Evolutionary conservation across 2,113 vertebrate genomes (phyloP).

Genomic region (Xiphophorus maculatus): DNA sequence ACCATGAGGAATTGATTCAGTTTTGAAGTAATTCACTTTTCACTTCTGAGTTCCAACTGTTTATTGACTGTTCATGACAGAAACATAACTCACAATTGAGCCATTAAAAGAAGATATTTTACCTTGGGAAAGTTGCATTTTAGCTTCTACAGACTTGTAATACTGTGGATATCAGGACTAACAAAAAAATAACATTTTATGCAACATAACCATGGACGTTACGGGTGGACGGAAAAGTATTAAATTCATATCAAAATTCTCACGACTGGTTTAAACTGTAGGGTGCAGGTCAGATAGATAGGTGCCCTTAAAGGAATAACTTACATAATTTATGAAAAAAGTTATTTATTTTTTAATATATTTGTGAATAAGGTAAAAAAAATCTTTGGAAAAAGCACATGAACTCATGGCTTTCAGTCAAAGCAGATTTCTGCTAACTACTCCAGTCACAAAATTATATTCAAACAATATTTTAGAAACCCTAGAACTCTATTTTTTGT

Average conservation of each 20-base stretch:
- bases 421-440: too few species aligned
- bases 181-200: not conserved
- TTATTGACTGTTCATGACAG: not conserved
- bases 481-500: not conserved
- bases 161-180: not conserved
- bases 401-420: too few species aligned
- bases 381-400: not conserved
- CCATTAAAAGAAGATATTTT: not conserved
- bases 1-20: conserved; percentile 14
- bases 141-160: not conserved
- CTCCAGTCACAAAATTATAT: too few species aligned
- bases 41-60: not conserved
- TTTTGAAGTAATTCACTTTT: conserved; percentile 10
- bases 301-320: too few species aligned
- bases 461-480: not conserved
- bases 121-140: not conserved
- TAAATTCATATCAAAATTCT: not conserved
- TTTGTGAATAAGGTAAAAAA: not conserved
- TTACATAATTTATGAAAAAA: too few species aligned
- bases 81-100: not conserved
- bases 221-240: not conserved
- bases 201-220: not conserved
- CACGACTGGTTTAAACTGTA: not conserved
- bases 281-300: not conserved
- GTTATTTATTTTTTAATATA: not conserved